These are phyloP conservation scores for Dendrocincla tyrannina DNA, from an alignment of 2,797 vertebrate genomes.

Conservation along the genomic window DNA sequence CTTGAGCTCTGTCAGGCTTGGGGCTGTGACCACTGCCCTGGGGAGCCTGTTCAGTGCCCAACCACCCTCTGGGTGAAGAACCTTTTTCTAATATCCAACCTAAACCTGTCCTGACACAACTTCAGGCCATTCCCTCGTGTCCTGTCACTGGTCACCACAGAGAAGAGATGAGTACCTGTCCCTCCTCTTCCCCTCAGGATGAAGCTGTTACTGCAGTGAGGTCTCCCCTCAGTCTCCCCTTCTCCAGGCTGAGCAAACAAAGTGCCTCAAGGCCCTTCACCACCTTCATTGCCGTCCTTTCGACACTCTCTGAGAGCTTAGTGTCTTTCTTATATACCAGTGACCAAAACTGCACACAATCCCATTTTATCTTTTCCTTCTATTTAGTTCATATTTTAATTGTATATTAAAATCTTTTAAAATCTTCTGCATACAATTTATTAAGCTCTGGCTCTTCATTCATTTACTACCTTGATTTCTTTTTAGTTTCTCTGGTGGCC, in stretches of 20 bases:
- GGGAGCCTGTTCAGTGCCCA: not conserved
- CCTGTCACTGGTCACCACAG: not conserved
- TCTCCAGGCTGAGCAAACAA: not conserved
- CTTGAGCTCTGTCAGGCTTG: not conserved
- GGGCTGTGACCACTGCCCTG: not conserved
- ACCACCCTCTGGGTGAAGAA: not conserved
- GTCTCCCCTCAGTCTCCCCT: not conserved
- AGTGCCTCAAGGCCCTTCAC: not conserved
- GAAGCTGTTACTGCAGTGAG: not conserved
- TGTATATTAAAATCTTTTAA: not conserved
- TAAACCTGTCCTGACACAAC: not conserved
- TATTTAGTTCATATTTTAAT: not conserved
- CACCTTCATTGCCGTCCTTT: not conserved
- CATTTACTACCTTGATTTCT: not conserved
- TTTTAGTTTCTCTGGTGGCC: not conserved
- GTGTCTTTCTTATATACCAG: not conserved
- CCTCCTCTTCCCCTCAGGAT: not conserved
- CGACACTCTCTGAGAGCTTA: not conserved
- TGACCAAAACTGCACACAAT: not conserved
- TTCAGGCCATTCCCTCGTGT: not conserved
- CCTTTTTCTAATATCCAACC: not conserved
- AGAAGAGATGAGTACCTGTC: not conserved
- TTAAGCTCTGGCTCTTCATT: not conserved
- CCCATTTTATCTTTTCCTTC: not conserved
- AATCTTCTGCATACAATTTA: not conserved